These are phyloP conservation scores for Callopanchax toddi DNA, from an alignment of 2,113 vertebrate species.

Conservation along the genomic window DNA sequence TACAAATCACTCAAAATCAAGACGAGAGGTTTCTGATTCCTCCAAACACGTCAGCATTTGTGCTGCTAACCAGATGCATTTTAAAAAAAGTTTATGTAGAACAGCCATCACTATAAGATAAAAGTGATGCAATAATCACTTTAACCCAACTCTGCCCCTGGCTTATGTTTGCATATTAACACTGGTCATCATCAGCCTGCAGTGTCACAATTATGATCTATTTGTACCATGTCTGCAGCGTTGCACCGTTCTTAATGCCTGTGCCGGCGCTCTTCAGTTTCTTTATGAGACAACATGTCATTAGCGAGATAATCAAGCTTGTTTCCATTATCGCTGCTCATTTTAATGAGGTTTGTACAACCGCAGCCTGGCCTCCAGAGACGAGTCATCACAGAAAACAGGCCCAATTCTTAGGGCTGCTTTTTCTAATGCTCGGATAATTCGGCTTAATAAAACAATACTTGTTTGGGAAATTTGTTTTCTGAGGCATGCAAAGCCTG, in stretches of 20 bases:
- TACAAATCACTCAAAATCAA: not conserved
- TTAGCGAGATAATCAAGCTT: slow-evolving; percentile 68
- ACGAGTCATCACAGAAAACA: slow-evolving; percentile 49
- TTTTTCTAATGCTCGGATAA: slow-evolving; percentile 29
- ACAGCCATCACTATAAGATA: not conserved
- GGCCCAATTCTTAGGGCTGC: slow-evolving; percentile 22
- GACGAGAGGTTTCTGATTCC: not conserved
- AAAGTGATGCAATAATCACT: not conserved
- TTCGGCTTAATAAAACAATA: slow-evolving; percentile 38
- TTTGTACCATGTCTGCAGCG: slow-evolving; percentile 15
- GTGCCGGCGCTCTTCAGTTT: slow-evolving; percentile 18
- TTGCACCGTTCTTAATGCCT: slow-evolving; percentile 37
- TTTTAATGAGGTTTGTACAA: slow-evolving; percentile 70
- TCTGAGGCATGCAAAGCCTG: slow-evolving; percentile 6
- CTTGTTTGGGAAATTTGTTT: slow-evolving; percentile 18
- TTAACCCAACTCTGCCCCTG: slow-evolving; percentile 12
- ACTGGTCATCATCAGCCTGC: slow-evolving; percentile 19
- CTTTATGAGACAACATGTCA: slow-evolving; percentile 62
- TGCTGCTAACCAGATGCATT: too few relatives aligned
- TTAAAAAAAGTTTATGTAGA: not conserved
- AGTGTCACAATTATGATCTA: slow-evolving; percentile 20
- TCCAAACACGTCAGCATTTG: too few relatives aligned
- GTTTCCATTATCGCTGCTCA: slow-evolving; percentile 65
- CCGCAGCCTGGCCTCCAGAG: slow-evolving; percentile 48
- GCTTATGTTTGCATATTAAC: slow-evolving; percentile 12